phyloP scores from a whole-genome alignment of 2,113 vertebrate genomes.

The Lanius ludovicianus region DNA sequence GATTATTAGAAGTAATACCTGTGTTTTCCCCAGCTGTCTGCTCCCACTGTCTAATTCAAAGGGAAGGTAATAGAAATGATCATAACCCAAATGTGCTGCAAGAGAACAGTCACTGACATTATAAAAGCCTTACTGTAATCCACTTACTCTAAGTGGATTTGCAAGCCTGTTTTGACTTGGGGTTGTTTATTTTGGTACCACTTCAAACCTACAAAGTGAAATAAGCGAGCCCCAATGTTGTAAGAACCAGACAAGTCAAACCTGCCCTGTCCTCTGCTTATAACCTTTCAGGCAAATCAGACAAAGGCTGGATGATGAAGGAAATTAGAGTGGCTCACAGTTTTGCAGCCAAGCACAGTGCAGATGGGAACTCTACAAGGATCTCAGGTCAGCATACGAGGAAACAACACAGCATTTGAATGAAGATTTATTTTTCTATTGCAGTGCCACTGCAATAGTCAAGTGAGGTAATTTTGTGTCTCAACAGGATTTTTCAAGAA shows the following conservation, averaged over 20 bases:
- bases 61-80: background rate
- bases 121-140: background rate
- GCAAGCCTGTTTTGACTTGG: background rate
- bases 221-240: background rate
- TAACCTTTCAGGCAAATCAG: background rate
- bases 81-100: background rate
- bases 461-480: background rate
- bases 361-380: background rate
- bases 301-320: background rate
- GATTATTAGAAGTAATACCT: conserved; percentile 10
- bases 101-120: background rate
- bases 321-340: background rate
- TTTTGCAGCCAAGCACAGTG: background rate
- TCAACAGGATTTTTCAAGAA: background rate
- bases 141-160: conserved; percentile 19
- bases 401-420: background rate
- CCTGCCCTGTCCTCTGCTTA: background rate
- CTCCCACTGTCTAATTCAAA: background rate
- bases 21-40: background rate
- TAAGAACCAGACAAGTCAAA: background rate
- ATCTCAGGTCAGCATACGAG: background rate
- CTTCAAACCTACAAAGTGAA: background rate
- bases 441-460: background rate
- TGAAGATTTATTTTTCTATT: background rate
- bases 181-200: background rate